Conservation (phyloP, 2,113 vertebrate species). For the Tachuris rubrigastra region DNA sequence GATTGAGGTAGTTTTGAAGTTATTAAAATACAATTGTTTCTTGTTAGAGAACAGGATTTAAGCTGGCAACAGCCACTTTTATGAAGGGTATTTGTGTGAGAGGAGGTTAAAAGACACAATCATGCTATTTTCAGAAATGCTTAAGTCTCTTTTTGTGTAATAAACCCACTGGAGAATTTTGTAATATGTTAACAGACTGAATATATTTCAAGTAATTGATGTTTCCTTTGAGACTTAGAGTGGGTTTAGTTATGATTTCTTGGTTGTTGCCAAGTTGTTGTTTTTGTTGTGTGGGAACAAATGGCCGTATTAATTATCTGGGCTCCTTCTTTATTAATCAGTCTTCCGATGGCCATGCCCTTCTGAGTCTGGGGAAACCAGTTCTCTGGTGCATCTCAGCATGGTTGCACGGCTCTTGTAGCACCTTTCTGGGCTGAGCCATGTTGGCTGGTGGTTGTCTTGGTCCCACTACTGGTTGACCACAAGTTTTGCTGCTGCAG, state of each 20-base stretch:
- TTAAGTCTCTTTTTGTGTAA: neutral
- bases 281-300: neutral
- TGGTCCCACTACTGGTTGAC: neutral
- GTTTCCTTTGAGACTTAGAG: neutral
- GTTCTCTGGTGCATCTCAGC: neutral
- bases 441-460: neutral
- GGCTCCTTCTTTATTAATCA: neutral
- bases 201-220: neutral
- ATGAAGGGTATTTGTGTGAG: neutral
- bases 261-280: neutral
- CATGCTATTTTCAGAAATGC: neutral
- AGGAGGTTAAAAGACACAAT: neutral
- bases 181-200: neutral
- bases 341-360: neutral
- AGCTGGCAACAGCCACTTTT: constrained; percentile 9
- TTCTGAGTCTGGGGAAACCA: neutral
- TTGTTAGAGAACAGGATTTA: constrained; percentile 14
- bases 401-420: neutral
- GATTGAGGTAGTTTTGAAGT: constrained; percentile 6
- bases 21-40: constrained; percentile 37
- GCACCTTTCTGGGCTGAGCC: neutral
- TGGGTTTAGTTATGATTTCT: neutral
- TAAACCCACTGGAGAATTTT: neutral
- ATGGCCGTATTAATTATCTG: neutral
- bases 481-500: neutral